Percentiles rank a stretch among this genome's conserved stretches.
phyloP scores from a whole-genome alignment of 2,797 vertebrate species.

The Centropyge bicolor region DNA sequence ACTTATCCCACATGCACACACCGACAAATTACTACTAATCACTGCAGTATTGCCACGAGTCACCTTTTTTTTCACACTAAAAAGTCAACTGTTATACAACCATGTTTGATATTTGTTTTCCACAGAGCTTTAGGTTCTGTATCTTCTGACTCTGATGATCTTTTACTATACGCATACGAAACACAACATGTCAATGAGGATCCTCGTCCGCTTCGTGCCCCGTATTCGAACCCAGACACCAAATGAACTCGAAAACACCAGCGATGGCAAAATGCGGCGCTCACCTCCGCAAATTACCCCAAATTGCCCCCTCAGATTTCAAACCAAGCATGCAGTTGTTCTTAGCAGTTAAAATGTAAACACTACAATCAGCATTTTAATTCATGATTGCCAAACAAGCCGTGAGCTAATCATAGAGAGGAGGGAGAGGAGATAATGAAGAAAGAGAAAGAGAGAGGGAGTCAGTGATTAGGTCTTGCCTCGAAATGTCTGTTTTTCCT shows the following conservation, averaged over 20 bases:
- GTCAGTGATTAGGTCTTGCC: constrained; percentile 64
- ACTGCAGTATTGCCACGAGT: constrained; percentile 13
- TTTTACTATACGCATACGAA: not conserved
- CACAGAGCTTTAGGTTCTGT: not conserved
- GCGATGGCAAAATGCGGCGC: constrained; percentile 28
- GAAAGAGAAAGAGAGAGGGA: constrained; percentile 47
- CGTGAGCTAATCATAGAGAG: constrained; percentile 72
- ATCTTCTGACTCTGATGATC: not conserved
- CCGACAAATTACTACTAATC: constrained; percentile 21
- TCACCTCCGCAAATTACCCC: constrained; percentile 65
- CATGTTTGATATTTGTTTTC: not conserved
- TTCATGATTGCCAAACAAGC: constrained; percentile 78
- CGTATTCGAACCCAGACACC: not conserved
- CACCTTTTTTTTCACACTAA: constrained; percentile 12
- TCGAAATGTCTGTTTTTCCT: constrained; percentile 44
- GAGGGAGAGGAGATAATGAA: constrained; percentile 66
- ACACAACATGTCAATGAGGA: not conserved
- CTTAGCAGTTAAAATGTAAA: constrained; percentile 74
- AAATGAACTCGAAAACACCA: constrained; percentile 36
- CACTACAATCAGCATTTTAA: constrained; percentile 79
- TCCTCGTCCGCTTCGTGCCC: not conserved
- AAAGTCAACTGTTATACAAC: constrained; percentile 38
- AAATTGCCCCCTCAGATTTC: constrained; percentile 64
- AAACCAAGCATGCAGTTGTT: constrained; percentile 72
- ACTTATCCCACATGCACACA: not conserved